Evolutionary conservation across 1,140 invertebrate species (phyloP), one percentile per base, ranked within the genome.

Genomic region (Orius insidiosus): DNA sequence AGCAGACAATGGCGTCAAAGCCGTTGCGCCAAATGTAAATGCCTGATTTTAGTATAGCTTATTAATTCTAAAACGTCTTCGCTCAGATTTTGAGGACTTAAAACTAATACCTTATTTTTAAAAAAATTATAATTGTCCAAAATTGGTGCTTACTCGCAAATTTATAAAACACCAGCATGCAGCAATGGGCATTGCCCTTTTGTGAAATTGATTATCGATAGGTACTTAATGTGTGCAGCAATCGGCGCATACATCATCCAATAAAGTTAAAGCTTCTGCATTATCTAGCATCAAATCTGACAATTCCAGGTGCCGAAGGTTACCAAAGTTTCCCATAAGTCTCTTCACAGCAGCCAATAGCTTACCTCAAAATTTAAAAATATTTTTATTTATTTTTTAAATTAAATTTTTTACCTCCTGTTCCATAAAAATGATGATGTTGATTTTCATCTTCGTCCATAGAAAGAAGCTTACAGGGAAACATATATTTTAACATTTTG

Each of bases 41-140:
- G 75, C 36, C 67, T 59, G 13, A 89, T 58, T 52, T 67, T 69
- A 1, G 74, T 77, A 45, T 75, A 68, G n/a, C 73, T 69, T 31
- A 85, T 55, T 16, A 85, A 56, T 46, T 77, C 67, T 5, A 88
- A 55, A 0, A 84, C 64, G 58, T 88, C 83, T 49, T 83, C 76
- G 40, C 78, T 73, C 10, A 89, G 60, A 61, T 85, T 86, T 62
- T 87, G 83, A 0, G 85, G 81, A 56, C 80, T 82, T 13, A 87
- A 73, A 2, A 74, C 69, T 32, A 88, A 60, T 40, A 71, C 70
- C 68, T 80, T 45, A 36, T 45, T 45, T 36, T 45, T 6, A 33
- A 5, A 36, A 45, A 45, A 4, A 4, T 18, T 45, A 3, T 24
- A 7, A 24, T 4, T 45, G 2, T 7, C 6, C 4, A 36, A n/a